phyloP scores from a whole-genome alignment of 2,797 vertebrate species.

The Clamator glandarius region DNA sequence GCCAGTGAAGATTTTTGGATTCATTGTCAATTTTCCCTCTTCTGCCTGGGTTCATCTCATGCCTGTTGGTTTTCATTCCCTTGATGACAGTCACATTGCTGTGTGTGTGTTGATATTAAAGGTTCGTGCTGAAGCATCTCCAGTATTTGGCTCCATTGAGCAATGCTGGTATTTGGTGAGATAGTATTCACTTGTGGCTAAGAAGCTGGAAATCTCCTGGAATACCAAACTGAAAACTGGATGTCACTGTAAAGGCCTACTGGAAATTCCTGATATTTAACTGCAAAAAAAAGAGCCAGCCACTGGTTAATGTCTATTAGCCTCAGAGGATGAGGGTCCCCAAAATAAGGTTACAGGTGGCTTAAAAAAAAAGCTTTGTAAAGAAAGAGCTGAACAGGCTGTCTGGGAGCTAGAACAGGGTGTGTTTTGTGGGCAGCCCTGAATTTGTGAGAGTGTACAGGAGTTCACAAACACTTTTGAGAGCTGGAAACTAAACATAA shows the following conservation, averaged over 20 bases:
- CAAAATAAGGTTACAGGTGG: not conserved
- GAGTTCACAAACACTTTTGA: not conserved
- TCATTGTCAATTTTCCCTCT: not conserved
- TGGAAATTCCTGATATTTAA: not conserved
- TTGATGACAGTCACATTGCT: not conserved
- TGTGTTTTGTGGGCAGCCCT: not conserved
- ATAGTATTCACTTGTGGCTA: accelerated
- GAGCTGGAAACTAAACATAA: not conserved
- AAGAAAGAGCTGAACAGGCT: not conserved
- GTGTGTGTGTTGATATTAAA: not conserved
- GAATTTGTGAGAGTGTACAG: not conserved
- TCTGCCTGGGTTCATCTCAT: not conserved
- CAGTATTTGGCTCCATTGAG: not conserved
- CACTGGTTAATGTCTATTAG: not conserved
- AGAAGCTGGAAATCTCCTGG: not conserved
- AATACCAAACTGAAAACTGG: not conserved
- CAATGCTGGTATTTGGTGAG: accelerated
- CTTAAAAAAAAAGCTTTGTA: not conserved
- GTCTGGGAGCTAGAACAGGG: not conserved
- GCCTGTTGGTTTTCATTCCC: not conserved
- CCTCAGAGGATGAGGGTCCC: not conserved
- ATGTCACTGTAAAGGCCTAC: not conserved
- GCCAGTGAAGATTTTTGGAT: not conserved
- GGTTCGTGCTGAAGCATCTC: no score
- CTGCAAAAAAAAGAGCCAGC: not conserved